Conservation (phyloP, 1,140 invertebrate genomes). For the Panulirus ornatus region DNA sequence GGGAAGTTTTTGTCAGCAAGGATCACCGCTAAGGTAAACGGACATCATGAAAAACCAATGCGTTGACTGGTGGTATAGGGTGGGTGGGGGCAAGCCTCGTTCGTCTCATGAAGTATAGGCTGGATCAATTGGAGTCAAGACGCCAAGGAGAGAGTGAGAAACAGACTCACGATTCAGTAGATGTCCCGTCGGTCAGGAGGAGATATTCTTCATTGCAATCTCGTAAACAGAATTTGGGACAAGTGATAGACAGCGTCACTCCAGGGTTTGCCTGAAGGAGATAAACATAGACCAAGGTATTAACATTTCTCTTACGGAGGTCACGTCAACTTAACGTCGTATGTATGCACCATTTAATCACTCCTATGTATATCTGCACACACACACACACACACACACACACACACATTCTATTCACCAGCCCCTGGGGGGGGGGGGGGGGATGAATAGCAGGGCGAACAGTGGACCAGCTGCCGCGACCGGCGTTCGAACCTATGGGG, state of each 20-base stretch:
- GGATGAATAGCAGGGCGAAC: neutral
- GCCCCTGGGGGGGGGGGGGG: neutral
- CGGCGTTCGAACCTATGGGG: no score
- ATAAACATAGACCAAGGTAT: neutral
- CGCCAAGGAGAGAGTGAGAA: neutral
- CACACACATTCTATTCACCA: neutral
- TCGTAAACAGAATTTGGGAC: neutral
- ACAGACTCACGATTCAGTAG: neutral
- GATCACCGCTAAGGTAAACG: neutral
- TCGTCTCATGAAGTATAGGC: neutral
- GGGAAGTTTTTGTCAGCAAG: no score
- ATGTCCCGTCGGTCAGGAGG: neutral
- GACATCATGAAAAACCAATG: no score
- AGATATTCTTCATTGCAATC: neutral
- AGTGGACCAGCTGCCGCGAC: neutral
- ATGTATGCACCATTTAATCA: neutral
- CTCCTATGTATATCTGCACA: neutral
- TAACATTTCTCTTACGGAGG: neutral
- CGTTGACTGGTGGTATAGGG: neutral
- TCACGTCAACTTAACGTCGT: neutral
- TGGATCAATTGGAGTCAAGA: neutral
- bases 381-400: neutral
- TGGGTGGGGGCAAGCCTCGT: neutral
- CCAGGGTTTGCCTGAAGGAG: neutral
- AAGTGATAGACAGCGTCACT: neutral